Base-by-base conservation (phyloP, 1,140 invertebrate genomes). In the Andrena cerasifolii region DNA sequence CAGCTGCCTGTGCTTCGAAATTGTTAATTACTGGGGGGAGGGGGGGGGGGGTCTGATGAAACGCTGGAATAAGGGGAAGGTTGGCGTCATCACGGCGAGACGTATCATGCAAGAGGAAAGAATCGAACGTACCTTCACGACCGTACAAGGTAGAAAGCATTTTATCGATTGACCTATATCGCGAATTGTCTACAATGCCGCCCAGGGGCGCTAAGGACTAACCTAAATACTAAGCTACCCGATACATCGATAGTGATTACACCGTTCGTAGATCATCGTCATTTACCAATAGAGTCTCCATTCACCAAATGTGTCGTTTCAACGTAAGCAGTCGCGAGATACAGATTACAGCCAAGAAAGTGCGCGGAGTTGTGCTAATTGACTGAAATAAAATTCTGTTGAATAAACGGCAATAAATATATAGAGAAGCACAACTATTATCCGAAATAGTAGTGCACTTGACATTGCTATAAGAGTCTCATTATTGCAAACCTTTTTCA, bases 91-190 rank as follows among this genome's bases (percentile, higher is more conserved):
- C 28, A 5, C 24, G 67, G 31, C 58, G 51, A 56, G 65, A 75
- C 68, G 28, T 80, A 72, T 73, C 72, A 56, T 56, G 63, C 56
- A 72, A 85, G 76, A 79, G 80, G 84, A 84, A 86, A 86, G 78
- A 85, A 88, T 89, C 83, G 84, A 86, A 81, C 82, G 70, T 84
- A 79, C 79, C 86, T 88, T 83, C 76, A 80, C 79, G 79, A 79
- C 82, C 84, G 82, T 74, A 88, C 79, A 84, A 87, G 87, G 87
- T 85, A 84, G 82, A 88, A 86, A 86, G 84, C 82, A 86, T 89
- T 89, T 87, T 88, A 90, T 90, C 88, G 89, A 90, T 90, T 89
- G 89, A 90, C 89, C 89, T 86, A 90, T 90, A 89, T 89, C 71
- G 79, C 54, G 79, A 78, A 88, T 88, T 89, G 88, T 89, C 82